Evolutionary conservation across 53 echinoderm and acorn worm species (phyloP), one percentile per base, ranked within the genome.

Genomic region (Luidia sarsii): DNA sequence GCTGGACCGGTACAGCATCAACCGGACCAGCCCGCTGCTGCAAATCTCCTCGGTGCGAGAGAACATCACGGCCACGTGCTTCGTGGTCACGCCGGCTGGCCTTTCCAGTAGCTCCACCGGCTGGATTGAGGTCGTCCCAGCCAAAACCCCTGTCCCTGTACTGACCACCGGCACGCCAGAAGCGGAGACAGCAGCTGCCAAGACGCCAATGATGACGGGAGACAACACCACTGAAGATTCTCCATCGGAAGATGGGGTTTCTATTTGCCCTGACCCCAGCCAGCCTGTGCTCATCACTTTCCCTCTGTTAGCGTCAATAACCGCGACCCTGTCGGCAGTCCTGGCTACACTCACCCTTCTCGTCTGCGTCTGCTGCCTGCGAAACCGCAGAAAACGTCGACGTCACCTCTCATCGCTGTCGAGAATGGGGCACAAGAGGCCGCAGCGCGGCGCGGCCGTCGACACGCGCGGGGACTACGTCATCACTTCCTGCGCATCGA

Each of bases 61-160:
- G 33, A 45, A 77, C 41, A 77, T 77, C 32, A 60, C 62, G 10
- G 77, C 31, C 1, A 77, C 60, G 18, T 77, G 77, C 30, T 19
- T 57, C 20, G 77, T 77, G 3, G 33, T 32, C 10, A 77, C 61
- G n/a, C 57, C 61, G 2, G 46, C 33, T 21, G 77, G 60, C 16
- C 30, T 77, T 45, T 31, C 48, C 18, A 39, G 31, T 23, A 77
- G 24, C 39, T 27, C 77, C 27, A 77, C 60, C 10, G 57, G 16
- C 39, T 16, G 33, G 57, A 29, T 74, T 19, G 36, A 27, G 3
- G 9, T 74, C 28, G 4, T 29, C 41, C 21, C 56, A 15, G 39
- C 14, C 18, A 7, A 11, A 7, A 7, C 11, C 6, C 6, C 4
- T 7, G 3, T 16, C 3, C 3, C 16, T 14, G 16, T 4, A 11